Base-by-base conservation (phyloP, 2,888 invertebrate genomes). In the Phyllotreta cruciferae region DNA sequence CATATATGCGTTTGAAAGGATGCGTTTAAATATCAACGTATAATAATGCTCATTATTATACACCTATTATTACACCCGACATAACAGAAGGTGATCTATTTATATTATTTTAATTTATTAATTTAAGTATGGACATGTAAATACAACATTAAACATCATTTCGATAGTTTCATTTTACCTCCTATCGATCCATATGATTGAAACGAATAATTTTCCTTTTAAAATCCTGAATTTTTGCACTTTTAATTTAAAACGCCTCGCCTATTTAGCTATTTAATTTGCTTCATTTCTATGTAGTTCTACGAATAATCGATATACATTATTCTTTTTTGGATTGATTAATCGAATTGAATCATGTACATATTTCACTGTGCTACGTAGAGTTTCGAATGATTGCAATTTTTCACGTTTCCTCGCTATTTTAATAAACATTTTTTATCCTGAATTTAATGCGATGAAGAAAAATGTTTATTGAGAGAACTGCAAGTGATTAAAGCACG, bases 71-170 rank as follows among this genome's bases (percentile, higher is more conserved):
- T 7, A 24, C 47, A 24, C 24, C 24, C 24, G 24, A 39, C 49
- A 42, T 47, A 38, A 49, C 11, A 58, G 54, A 39, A 56, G 58
- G 60, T 63, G 61, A 56, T 53, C 56, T 64, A 66, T 62, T 61
- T 57, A 56, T 57, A 57, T 63, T 65, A 68, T 62, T 66, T 67
- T 49, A 56, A 62, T 64, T 67, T 63, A 65, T 71, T 68, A 60
- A 63, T 68, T 70, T 73, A 72, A 73, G 71, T 72, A 70, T 69
- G 71, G 71, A 72, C 60, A 61, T 73, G 72, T 72, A 74, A 73
- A 74, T 74, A 74, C 68, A 71, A 62, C 62, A 62, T 69, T 67
- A 65, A 60, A 53, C 65, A 68, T 66, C 67, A 69, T 68, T 68
- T 66, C 56, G 36, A 60, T 69, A 64, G 67, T 71, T 71, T 71